phyloP scores from a whole-genome alignment of 2,888 invertebrate species.

The Diogma glabrata region DNA sequence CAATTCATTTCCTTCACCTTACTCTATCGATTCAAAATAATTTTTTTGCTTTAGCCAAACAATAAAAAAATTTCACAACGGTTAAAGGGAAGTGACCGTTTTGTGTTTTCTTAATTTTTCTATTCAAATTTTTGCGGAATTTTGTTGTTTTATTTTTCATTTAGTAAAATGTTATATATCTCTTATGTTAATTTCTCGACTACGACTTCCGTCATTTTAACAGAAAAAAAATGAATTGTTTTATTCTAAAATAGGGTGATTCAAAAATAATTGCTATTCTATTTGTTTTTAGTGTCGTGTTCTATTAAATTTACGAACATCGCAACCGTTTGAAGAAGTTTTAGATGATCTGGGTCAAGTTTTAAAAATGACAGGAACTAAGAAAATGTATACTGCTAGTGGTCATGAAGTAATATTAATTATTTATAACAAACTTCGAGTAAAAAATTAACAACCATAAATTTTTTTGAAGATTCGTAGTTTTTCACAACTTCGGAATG shows the following conservation, averaged over 20 bases:
- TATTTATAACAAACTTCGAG: not conserved
- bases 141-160: not conserved
- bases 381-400: constrained; percentile 82
- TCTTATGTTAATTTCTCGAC: constrained; percentile 8
- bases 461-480: constrained; percentile 59
- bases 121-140: no score
- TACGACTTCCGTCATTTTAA: constrained; percentile 8
- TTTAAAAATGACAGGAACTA: constrained; percentile 80
- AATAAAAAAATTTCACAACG: no score
- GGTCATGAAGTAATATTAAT: constrained; percentile 68
- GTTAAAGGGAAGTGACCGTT: no score
- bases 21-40: no score
- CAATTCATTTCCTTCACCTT: no score
- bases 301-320: constrained; percentile 78
- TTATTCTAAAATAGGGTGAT: constrained; percentile 6
- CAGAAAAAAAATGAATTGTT: not conserved
- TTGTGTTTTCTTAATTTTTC: no score
- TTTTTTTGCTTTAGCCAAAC: no score
- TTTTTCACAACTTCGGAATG: constrained; percentile 85
- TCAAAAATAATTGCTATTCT: not conserved
- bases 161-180: constrained; percentile 1
- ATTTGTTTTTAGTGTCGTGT: constrained; percentile 62
- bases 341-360: constrained; percentile 87
- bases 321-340: constrained; percentile 90
- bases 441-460: not conserved